Conservation (phyloP, 2,888 invertebrate genomes). For the Beris morrisii region DNA sequence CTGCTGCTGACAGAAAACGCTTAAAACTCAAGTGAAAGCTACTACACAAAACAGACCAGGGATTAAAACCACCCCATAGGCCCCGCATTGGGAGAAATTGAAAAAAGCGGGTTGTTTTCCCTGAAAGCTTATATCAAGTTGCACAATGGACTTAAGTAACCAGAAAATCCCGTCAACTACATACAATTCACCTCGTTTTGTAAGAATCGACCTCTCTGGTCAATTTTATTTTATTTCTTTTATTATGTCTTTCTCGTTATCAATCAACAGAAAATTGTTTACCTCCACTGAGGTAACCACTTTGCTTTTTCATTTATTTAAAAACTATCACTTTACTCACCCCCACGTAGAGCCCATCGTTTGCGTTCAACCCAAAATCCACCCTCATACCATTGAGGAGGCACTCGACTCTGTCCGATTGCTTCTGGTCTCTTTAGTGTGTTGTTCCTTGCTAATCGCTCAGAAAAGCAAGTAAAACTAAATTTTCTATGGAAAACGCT, state of each 20-base stretch:
- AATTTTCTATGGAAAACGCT: slow-evolving; percentile 35
- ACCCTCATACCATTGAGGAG: background rate
- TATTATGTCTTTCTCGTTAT: slow-evolving; percentile 30
- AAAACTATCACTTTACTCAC: background rate
- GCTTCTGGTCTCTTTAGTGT: slow-evolving; percentile 25
- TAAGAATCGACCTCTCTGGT: slow-evolving; percentile 38
- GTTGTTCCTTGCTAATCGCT: slow-evolving; percentile 29
- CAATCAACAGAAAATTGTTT: slow-evolving; percentile 38
- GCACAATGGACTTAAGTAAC: slow-evolving; percentile 36
- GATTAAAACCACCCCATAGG: background rate
- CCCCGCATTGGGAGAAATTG: background rate
- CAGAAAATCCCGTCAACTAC: slow-evolving; percentile 38
- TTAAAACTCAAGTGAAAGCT: slow-evolving; percentile 10
- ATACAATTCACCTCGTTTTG: slow-evolving; percentile 40
- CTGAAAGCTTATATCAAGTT: slow-evolving; percentile 31
- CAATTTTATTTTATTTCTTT: slow-evolving; percentile 22
- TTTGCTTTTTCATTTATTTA: background rate
- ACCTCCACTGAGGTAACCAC: slow-evolving; percentile 12
- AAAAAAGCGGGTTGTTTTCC: slow-evolving; percentile 5
- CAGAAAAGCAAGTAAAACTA: slow-evolving; percentile 25
- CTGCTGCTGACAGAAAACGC: slow-evolving; percentile 21
- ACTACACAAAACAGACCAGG: background rate
- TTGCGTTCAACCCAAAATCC: no score
- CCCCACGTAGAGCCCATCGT: background rate
- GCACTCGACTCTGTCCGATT: background rate